Evolutionary conservation across 2,888 invertebrate species (phyloP), one percentile per base, ranked within the genome.

Genomic region (Agonum fuliginosum): DNA sequence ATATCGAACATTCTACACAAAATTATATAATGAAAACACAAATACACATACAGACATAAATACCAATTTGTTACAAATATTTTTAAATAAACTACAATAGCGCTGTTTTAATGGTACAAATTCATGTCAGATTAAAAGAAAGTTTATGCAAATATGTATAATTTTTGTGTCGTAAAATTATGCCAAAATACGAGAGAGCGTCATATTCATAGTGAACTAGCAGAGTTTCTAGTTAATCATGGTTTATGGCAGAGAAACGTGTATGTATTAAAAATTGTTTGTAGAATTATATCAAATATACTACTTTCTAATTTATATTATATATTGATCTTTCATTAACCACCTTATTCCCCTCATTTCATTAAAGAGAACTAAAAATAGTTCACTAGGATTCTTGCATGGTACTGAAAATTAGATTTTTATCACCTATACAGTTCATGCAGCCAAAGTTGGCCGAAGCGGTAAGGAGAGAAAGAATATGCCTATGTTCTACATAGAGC

Each of bases 101-200:
- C 84, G 86, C 86, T 87, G 86, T 87, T 86, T 84, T 83, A 83
- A 86, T 85, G 87, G 87, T 87, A 87, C 87, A 87, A 86, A 86
- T 86, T 86, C 85, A 85, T 85, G 86, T 86, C 85, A 85, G 85
- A 86, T 84, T 85, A 85, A 85, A 85, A 85, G 84, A 82, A 81
- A 84, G 83, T 84, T 85, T 86, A 84, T 86, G 76, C 69, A 76
- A 69, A 69, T 67, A 76, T 74, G 58, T 72, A 76, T 67, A 76
- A 76, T 76, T 76, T 72, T 76, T 67, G 74, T 67, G 67, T 69
- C 76, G 76, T 69, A 83, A 85, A 83, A 84, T 83, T 82, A 84
- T 84, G 84, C 85, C 84, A 84, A 85, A 83, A 76, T 67, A 76
- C 37, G 34, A 74, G 74, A 74, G 65, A 62, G 74, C 74, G 74